phyloP scores from a whole-genome alignment of 64 coral and sea anemone genomes.

The Stylophora pistillata region DNA sequence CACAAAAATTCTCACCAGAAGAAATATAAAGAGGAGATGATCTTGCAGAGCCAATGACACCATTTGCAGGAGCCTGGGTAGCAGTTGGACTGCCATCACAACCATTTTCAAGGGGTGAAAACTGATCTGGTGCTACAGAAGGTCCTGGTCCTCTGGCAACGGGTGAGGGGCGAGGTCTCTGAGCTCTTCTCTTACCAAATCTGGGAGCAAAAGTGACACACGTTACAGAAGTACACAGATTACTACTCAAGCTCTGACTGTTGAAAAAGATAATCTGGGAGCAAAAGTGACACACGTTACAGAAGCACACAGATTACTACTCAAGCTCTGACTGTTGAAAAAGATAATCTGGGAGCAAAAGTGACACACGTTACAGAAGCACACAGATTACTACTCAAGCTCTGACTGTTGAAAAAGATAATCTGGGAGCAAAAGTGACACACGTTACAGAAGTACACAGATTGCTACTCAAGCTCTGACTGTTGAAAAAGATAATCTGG shows the following conservation, averaged over 20 bases:
- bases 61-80: conserved; percentile 30
- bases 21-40: conserved; percentile 24
- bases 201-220: not conserved
- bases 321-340: no score
- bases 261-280: no score
- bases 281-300: not conserved
- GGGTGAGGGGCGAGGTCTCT: not conserved
- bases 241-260: no score
- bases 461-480: no score
- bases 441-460: no score
- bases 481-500: no score
- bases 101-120: conserved; percentile 38
- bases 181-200: not conserved
- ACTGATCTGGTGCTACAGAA: conserved; percentile 4
- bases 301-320: no score
- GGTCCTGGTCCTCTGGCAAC: conserved; percentile 26
- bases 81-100: conserved; percentile 22
- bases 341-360: not conserved
- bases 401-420: no score
- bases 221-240: no score
- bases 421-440: not conserved
- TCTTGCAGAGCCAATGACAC: not conserved
- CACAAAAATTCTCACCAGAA: not conserved
- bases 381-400: no score
- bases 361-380: not conserved